Evolutionary conservation across 30 jellyfish, hydroid and myxozoan species (phyloP), one percentile per base, ranked within the genome.

Genomic region (Aurelia sp.): DNA sequence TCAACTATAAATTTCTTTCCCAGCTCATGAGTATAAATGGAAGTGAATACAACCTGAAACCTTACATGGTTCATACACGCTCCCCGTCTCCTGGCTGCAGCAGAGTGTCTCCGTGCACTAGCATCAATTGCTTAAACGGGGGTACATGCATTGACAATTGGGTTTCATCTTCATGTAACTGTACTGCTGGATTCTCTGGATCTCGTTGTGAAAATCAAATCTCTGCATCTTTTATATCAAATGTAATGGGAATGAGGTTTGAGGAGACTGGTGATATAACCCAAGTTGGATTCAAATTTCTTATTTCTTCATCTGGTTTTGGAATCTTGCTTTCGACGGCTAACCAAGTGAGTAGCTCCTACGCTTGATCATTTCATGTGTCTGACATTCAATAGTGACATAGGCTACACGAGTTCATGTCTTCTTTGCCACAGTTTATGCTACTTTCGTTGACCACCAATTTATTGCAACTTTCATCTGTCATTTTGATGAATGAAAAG

Each of bases 131-230:
- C 41, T 71, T 35, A 15, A 74, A 86, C 76, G 80, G 77, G 65
- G 96, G 90, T 18, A 31, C 90, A 27, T 86, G 96, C 73, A 41
- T 76, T 58, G 96, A 86, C 51, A 52, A 55, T 9, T 86, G 96
- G 96, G 67, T 31, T 15, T 30, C 73, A 11, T n/a, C 80, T 19
- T 62, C 96, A 11, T 86, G 96, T 44, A 86, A 68, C n/a, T 86
- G 96, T 64, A 50, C 82, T 12, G 55, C 1, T 53, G 96, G 96
- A 4, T 76, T 86, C 62, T 51, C 71, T 18, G 96, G 96, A 47
- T 16, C 67, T 52, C 48, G 17, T 6, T 86, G 96, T 59, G 90
- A 66, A 22, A 60, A 23, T 10, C 89, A 72, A 19, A 44, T 86
- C 13, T 35, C 96, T 16, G 82, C 79, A 20, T 69, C 86, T 12